Conservation (phyloP, 2,888 invertebrate genomes). For the Raillietiella orientalis region DNA sequence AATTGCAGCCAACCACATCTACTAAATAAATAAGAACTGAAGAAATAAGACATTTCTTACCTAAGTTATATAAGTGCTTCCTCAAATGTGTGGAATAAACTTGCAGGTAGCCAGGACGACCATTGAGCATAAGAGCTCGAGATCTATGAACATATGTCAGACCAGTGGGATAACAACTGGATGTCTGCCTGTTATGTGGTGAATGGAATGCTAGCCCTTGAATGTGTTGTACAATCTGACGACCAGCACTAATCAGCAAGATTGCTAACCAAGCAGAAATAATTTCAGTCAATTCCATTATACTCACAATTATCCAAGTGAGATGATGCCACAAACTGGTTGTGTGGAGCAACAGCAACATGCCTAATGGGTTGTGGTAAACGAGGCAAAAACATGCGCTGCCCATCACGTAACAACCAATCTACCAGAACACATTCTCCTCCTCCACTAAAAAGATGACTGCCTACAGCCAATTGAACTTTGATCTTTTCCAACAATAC, state of each 20-base stretch:
- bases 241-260: slow-evolving; percentile 12
- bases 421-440: slow-evolving; percentile 39
- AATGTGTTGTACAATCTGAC: slow-evolving; percentile 20
- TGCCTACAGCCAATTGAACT: no score
- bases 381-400: slow-evolving; percentile 28
- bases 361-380: slow-evolving; percentile 29
- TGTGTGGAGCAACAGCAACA: slow-evolving; percentile 24
- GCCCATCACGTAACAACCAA: slow-evolving; percentile 24
- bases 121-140: slow-evolving; percentile 30
- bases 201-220: slow-evolving; percentile 18
- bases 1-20: slow-evolving; percentile 35
- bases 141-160: slow-evolving; percentile 26
- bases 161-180: slow-evolving; percentile 9
- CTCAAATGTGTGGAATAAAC: slow-evolving; percentile 30
- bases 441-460: slow-evolving; percentile 38
- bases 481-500: no score
- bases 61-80: no score
- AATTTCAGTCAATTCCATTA: slow-evolving; percentile 1
- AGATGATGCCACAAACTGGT: slow-evolving; percentile 25
- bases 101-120: slow-evolving; percentile 35
- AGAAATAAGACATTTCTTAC: no score
- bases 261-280: slow-evolving; percentile 11
- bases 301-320: slow-evolving; percentile 28
- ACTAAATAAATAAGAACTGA: slow-evolving; percentile 8
- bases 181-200: background rate